Evolutionary conservation across 2,888 invertebrate genomes (phyloP).

Genomic region (Nephrotoma guestfalica): DNA sequence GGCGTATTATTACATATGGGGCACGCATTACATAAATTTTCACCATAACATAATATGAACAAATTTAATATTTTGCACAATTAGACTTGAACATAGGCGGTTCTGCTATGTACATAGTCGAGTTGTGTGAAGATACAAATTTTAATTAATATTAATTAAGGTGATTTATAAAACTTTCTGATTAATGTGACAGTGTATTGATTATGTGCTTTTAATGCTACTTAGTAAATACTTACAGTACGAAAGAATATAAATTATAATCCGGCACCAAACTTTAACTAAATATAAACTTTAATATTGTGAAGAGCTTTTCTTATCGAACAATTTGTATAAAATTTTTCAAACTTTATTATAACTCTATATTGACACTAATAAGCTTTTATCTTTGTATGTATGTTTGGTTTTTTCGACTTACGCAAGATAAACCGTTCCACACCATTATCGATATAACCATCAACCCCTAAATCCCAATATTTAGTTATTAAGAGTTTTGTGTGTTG

Average conservation of each 20-base stretch:
- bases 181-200: neutral
- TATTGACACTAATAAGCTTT: neutral
- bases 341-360: neutral
- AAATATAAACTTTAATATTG: neutral
- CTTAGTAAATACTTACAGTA: too few relatives aligned
- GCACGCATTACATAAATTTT: neutral
- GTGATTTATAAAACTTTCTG: neutral
- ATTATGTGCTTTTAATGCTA: neutral
- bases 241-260: neutral
- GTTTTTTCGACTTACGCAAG: neutral
- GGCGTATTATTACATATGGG: neutral
- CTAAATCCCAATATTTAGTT: neutral
- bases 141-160: neutral
- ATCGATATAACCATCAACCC: neutral
- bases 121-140: too few relatives aligned
- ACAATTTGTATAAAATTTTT: neutral
- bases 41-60: neutral
- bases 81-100: neutral
- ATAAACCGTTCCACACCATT: neutral
- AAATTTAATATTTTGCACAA: neutral
- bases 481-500: neutral
- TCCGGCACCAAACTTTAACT: neutral
- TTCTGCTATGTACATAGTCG: too few relatives aligned
- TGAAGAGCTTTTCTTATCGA: neutral
- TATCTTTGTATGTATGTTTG: neutral